Conservation (phyloP, 2,888 invertebrate genomes). For the Idaea aversata region DNA sequence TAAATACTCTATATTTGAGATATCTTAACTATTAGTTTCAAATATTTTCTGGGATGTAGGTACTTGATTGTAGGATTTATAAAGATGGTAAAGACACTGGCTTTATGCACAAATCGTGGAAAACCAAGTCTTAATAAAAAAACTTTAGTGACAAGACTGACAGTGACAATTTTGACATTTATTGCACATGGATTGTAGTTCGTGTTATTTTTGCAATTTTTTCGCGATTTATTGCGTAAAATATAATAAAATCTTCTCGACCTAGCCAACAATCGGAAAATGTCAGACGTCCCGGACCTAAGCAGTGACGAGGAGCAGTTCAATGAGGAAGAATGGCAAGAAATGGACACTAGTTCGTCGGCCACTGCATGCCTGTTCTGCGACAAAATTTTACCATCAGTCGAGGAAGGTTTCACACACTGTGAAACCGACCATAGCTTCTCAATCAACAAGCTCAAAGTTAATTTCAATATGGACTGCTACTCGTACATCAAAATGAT, state of each 20-base stretch:
- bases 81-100: no score
- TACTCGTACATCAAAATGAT: constrained; percentile 90
- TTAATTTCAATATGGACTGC: constrained; percentile 87
- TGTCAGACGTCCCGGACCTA: constrained; percentile 74
- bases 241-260: neutral
- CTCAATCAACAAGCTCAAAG: constrained; percentile 82
- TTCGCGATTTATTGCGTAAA: neutral
- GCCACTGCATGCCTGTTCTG: constrained; percentile 87
- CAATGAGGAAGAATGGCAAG: constrained; percentile 75
- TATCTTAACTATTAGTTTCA: no score
- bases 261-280: constrained; percentile 25
- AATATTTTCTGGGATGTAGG: no score
- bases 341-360: constrained; percentile 66
- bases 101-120: neutral
- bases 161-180: neutral
- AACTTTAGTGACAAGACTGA: neutral
- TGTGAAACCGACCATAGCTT: constrained; percentile 84
- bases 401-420: constrained; percentile 84
- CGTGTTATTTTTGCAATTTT: neutral
- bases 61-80: no score
- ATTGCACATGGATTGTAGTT: neutral
- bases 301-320: constrained; percentile 75
- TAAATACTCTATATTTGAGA: no score
- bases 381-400: constrained; percentile 76
- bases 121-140: neutral